Conservation (phyloP, 2,113 vertebrate species). For the Microcebus jonahi region DNA sequence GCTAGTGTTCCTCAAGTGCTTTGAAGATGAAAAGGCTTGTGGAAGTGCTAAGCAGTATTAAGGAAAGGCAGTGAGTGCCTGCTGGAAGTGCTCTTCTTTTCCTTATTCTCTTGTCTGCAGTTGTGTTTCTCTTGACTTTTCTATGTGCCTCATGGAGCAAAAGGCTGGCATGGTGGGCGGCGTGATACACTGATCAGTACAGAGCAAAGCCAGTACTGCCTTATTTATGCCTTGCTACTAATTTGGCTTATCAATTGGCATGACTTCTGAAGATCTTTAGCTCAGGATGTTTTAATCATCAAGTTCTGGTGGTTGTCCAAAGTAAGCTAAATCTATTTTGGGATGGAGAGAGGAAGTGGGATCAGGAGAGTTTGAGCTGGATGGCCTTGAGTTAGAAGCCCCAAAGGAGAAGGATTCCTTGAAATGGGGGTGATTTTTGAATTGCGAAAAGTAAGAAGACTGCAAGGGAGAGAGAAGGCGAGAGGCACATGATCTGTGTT, state of each 20-base stretch:
- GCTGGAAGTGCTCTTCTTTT: constrained; percentile 31
- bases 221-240: constrained; percentile 38
- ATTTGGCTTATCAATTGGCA: constrained; percentile 70
- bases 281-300: constrained; percentile 43
- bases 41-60: constrained; percentile 62
- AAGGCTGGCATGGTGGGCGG: neutral
- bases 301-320: constrained; percentile 45
- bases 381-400: neutral
- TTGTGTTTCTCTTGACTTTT: constrained; percentile 35
- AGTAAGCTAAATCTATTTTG: constrained; percentile 34
- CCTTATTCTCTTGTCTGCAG: constrained; percentile 7
- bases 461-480: neutral
- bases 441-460: neutral
- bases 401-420: neutral
- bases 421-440: constrained; percentile 5
- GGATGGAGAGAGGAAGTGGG: neutral
- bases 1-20: constrained; percentile 72
- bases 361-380: constrained; percentile 12
- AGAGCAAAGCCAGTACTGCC: constrained; percentile 28
- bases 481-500: neutral
- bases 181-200: neutral
- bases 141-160: constrained; percentile 30
- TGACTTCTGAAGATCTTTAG: constrained; percentile 51
- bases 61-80: constrained; percentile 34
- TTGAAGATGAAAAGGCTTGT: constrained; percentile 78